These are phyloP conservation scores for Drosophila atroscutellata DNA, from an alignment of 2,888 invertebrate genomes.

Conservation along the genomic window DNA sequence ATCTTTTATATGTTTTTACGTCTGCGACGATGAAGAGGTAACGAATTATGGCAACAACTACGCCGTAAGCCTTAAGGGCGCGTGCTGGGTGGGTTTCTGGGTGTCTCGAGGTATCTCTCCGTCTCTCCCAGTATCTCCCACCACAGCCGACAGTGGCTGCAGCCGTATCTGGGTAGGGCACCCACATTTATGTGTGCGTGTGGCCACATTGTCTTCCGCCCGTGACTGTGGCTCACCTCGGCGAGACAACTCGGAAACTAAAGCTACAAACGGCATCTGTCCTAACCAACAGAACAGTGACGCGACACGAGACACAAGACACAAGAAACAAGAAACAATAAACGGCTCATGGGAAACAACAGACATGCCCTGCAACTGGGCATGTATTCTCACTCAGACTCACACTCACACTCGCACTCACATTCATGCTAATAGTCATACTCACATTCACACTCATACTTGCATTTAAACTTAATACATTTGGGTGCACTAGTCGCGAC, in stretches of 20 bases:
- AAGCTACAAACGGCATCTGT: slow-evolving; percentile 47
- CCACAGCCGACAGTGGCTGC: slow-evolving; percentile 1
- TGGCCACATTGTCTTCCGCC: slow-evolving; percentile 59
- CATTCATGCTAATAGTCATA: slow-evolving; percentile 3
- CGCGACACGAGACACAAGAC: slow-evolving; percentile 22
- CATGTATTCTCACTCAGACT: slow-evolving; percentile 19
- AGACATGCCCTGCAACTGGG: slow-evolving; percentile 19
- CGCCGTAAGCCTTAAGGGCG: slow-evolving; percentile 42
- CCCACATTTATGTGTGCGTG: slow-evolving; percentile 54
- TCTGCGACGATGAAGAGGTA: slow-evolving; percentile 63
- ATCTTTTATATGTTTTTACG: slow-evolving; percentile 67
- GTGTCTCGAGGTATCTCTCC: slow-evolving; percentile 42
- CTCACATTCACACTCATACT: background rate
- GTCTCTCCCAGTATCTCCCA: background rate
- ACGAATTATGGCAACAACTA: slow-evolving; percentile 64
- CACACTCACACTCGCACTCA: slow-evolving; percentile 13
- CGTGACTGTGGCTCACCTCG: slow-evolving; percentile 37
- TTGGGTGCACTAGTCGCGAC: slow-evolving; percentile 48
- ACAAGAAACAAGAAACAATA: slow-evolving; percentile 12
- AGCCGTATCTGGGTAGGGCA: slow-evolving; percentile 39
- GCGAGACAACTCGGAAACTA: slow-evolving; percentile 44
- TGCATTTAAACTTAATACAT: slow-evolving; percentile 4
- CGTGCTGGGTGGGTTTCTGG: slow-evolving; percentile 18
- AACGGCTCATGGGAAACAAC: slow-evolving; percentile 8
- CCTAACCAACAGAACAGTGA: slow-evolving; percentile 13